Evolutionary conservation across 92 coral and sea anemone genomes (phyloP).

Genomic region (Phymanthus crucifer): DNA sequence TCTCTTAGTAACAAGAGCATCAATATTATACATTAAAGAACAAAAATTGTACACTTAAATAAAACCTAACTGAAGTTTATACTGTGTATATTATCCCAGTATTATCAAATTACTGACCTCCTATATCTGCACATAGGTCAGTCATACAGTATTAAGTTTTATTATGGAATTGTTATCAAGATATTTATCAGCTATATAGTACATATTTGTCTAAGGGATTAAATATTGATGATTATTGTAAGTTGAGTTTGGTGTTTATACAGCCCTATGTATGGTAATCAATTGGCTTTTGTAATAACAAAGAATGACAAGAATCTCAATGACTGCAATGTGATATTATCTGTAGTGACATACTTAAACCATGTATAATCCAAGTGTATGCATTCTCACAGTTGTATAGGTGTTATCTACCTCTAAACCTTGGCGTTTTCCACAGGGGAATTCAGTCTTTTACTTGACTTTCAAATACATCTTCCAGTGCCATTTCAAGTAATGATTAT

Average conservation of each 20-base stretch:
- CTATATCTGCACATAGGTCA: neutral
- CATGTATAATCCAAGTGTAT: neutral
- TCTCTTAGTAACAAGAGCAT: neutral
- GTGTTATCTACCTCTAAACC: neutral
- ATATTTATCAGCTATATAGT: neutral
- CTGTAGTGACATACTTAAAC: neutral
- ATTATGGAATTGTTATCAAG: neutral
- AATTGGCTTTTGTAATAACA: neutral
- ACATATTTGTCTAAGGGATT: neutral
- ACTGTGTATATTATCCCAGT: neutral
- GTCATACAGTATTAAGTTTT: neutral
- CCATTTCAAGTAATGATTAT: no score
- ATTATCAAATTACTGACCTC: neutral
- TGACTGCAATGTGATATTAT: neutral
- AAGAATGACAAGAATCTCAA: neutral
- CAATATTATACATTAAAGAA: neutral
- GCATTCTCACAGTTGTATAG: neutral
- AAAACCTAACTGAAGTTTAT: neutral
- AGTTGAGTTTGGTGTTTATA: neutral
- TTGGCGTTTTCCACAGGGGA: neutral
- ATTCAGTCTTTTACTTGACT: neutral
- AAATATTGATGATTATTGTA: neutral
- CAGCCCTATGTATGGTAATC: constrained; percentile 6
- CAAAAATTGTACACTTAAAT: neutral
- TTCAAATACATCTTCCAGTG: neutral